Base-by-base conservation (phyloP, 2,113 vertebrate species). In the Plotosus lineatus region DNA sequence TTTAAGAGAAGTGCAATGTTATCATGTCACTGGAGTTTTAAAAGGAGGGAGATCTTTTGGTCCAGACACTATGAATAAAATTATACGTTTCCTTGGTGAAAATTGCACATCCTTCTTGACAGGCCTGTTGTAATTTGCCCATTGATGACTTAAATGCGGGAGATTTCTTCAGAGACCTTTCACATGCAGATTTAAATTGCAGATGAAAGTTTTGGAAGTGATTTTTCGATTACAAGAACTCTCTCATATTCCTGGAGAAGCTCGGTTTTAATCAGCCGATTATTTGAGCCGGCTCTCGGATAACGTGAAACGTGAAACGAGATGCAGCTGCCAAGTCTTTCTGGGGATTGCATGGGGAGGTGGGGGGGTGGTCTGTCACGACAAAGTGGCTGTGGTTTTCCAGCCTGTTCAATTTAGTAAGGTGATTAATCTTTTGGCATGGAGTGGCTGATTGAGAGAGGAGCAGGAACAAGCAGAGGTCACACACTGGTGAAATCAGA, bases 31-130 rank as follows among this genome's bases (percentile, higher is more conserved):
- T 75, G 55, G n/a, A 68, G 42, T 21, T 66, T 0, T 44, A 73
- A 26, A 38, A 48, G 19, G 38, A 69, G 58, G 14, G 46, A 77
- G 73, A 58, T 65, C 60, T 81, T 75, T 51, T 38, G 61, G 77
- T 75, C n/a, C n/a, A 46, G 33, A 55, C 46, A 23, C 76, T 86
- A 83, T 81, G 85, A 81, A 78, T 78, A 78, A 83, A 86, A 81
- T 83, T 66, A 74, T 17, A 55, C 69, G 12, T 78, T 58, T 61
- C 14, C 58, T 23, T 21, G 33, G 79, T 55, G 46, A 78, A 79
- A 79, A 81, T 55, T 60, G 58, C 60, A 78, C 31, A 42, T 51
- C 53, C 51, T 82, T 21, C 73, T 82, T 53, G 74, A 72, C 69
- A 75, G 79, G 48, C 74, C 56, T 46, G 23, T 82, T 38, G 73